These are phyloP conservation scores for Ephydatia muelleri DNA, from an alignment of 37 sponge, comb jelly and placozoan species.

Conservation along the genomic window DNA sequence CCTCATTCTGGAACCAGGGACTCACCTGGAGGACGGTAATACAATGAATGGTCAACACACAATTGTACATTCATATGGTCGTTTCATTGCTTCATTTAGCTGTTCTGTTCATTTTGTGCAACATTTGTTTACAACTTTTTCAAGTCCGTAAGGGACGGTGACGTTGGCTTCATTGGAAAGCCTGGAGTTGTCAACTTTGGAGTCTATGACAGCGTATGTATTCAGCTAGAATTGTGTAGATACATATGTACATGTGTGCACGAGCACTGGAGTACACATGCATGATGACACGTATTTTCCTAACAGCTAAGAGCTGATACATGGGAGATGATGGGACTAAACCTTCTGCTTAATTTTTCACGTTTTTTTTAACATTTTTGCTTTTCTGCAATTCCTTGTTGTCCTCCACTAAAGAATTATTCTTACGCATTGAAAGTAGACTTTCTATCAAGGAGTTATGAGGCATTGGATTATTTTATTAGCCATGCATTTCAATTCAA, in stretches of 20 bases:
- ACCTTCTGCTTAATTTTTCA: too few relatives aligned
- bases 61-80: neutral
- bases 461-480: too few relatives aligned
- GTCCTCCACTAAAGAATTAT: too few relatives aligned
- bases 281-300: neutral
- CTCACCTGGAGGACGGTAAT: conserved; percentile 94
- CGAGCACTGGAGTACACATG: neutral
- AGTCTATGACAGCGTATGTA: conserved; percentile 49
- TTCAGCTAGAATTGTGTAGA: too few relatives aligned
- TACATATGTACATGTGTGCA: neutral
- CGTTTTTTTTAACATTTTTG: too few relatives aligned
- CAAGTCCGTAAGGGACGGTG: conserved; percentile 24
- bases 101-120: conserved; percentile 92
- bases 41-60: neutral
- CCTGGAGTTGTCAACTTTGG: conserved; percentile 92
- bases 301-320: too few relatives aligned
- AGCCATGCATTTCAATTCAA: too few relatives aligned
- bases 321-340: too few relatives aligned
- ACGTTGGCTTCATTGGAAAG: conserved; percentile 50
- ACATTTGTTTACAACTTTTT: conserved; percentile 84
- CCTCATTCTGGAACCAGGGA: conserved; percentile 94
- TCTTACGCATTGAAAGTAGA: too few relatives aligned
- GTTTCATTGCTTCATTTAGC: conserved; percentile 20
- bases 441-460: too few relatives aligned
- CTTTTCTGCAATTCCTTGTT: too few relatives aligned